A percentile compares a stretch with the other conserved stretches of the same genome.
phyloP scores from a whole-genome alignment of 2,888 invertebrate genomes.

The Perizoma affinitatum region DNA sequence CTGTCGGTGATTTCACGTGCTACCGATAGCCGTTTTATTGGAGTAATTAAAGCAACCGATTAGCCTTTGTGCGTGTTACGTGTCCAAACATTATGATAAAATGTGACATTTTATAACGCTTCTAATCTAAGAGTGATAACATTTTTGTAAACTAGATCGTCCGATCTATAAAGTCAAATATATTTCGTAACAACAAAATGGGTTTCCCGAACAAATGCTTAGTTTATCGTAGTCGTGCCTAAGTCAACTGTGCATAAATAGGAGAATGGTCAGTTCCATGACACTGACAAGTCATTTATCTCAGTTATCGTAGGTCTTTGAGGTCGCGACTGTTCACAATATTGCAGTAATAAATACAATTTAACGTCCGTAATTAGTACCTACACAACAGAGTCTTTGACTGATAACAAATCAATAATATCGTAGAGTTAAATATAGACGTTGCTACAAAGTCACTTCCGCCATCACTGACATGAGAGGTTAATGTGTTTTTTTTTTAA shows the following conservation, averaged over 20 bases:
- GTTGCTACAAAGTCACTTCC: slow-evolving; percentile 69
- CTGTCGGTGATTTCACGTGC: slow-evolving; percentile 74
- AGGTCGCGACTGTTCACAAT: slow-evolving; percentile 64
- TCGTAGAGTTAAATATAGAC: slow-evolving; percentile 68
- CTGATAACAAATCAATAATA: slow-evolving; percentile 71
- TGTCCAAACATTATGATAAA: slow-evolving; percentile 70
- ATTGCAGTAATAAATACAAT: slow-evolving; percentile 76
- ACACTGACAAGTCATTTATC: slow-evolving; percentile 63
- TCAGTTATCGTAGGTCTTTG: slow-evolving; percentile 63
- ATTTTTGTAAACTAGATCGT: slow-evolving; percentile 56
- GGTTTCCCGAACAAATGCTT: slow-evolving; percentile 20
- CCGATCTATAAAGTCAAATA: slow-evolving; percentile 48
- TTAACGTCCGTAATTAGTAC: slow-evolving; percentile 78
- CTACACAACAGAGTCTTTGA: slow-evolving; percentile 74
- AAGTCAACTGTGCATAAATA: slow-evolving; percentile 61
- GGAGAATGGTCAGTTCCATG: slow-evolving; percentile 73
- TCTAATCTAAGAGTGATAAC: slow-evolving; percentile 60
- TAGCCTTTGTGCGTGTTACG: slow-evolving; percentile 68
- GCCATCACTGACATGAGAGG: slow-evolving; percentile 56
- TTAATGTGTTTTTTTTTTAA: slow-evolving; percentile 61
- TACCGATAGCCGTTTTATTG: slow-evolving; percentile 80
- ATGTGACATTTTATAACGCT: slow-evolving; percentile 66
- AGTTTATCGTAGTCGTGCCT: slow-evolving; percentile 38
- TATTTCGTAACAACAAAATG: slow-evolving; percentile 49
- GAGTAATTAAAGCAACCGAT: slow-evolving; percentile 77